Percentiles rank a stretch among this genome's conserved stretches.
Evolutionary conservation across 2,113 vertebrate genomes (phyloP).

Genomic region (Copsychus sechellarum): DNA sequence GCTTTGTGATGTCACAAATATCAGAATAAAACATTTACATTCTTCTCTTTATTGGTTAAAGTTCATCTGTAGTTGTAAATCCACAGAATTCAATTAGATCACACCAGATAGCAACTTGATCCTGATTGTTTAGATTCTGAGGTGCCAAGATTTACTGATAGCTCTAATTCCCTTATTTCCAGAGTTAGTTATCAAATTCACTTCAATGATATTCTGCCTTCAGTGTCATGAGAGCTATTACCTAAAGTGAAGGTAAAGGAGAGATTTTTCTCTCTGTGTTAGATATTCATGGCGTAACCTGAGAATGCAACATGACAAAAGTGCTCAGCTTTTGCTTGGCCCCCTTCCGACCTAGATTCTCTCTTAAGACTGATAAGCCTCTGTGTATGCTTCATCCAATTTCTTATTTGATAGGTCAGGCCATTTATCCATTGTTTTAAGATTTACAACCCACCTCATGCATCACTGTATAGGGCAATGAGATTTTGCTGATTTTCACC

Average conservation of each 20-base stretch:
- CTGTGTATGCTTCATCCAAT: neutral
- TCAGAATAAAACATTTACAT: conserved; percentile 39
- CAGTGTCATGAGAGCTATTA: neutral
- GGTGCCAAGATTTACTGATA: conserved; percentile 34
- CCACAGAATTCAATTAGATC: conserved; percentile 31
- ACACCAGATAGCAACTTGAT: conserved; percentile 30
- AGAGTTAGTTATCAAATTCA: conserved; percentile 4
- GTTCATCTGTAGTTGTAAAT: conserved; percentile 41
- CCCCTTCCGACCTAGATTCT: neutral
- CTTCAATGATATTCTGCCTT: neutral
- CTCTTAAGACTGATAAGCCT: neutral
- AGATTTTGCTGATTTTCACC: neutral
- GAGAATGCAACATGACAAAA: neutral
- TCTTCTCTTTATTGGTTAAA: conserved; percentile 36
- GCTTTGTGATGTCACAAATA: conserved; percentile 52
- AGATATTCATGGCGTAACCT: neutral
- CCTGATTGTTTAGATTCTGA: conserved; percentile 15
- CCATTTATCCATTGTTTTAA: neutral
- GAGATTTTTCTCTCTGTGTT: neutral
- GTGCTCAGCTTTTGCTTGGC: neutral
- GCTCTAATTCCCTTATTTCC: conserved; percentile 22
- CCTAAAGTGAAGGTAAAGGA: neutral
- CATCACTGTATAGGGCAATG: neutral
- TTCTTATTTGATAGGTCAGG: neutral
- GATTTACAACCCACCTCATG: neutral